Evolutionary conservation across 2,888 invertebrate genomes (phyloP).

Genomic region (Melipona beecheii): DNA sequence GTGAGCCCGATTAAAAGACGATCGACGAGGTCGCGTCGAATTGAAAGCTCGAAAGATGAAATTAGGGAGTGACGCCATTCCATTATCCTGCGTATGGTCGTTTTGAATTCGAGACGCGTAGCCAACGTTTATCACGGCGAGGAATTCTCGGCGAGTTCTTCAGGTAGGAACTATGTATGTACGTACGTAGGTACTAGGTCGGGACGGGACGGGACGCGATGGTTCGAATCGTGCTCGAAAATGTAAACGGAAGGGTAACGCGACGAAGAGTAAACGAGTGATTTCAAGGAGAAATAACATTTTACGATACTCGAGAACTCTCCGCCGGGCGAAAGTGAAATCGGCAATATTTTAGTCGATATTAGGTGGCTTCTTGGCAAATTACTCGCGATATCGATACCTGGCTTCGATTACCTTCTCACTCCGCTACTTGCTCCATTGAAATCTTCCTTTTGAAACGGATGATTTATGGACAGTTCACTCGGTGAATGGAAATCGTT

Average conservation of each 20-base stretch:
- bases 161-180: background rate
- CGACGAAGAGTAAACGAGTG: conserved; percentile 8
- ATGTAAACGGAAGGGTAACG: background rate
- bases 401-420: background rate
- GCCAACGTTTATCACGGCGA: conserved; percentile 51
- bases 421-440: background rate
- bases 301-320: conserved; percentile 33
- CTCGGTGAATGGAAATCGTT: background rate
- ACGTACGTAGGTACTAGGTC: background rate
- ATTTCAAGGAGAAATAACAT: conserved; percentile 28
- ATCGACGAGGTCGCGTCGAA: background rate
- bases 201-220: background rate
- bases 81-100: background rate
- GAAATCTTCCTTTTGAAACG: background rate
- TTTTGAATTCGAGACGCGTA: conserved; percentile 54
- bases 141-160: conserved; percentile 43
- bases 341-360: background rate
- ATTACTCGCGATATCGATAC: background rate
- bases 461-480: background rate
- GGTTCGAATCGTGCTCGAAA: conserved; percentile 9
- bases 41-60: background rate
- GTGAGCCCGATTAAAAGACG: background rate
- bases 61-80: background rate
- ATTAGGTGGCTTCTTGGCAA: background rate
- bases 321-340: background rate